These are phyloP conservation scores for Schlechtendalia chinensis DNA, from an alignment of 1,140 invertebrate species.

Conservation along the genomic window DNA sequence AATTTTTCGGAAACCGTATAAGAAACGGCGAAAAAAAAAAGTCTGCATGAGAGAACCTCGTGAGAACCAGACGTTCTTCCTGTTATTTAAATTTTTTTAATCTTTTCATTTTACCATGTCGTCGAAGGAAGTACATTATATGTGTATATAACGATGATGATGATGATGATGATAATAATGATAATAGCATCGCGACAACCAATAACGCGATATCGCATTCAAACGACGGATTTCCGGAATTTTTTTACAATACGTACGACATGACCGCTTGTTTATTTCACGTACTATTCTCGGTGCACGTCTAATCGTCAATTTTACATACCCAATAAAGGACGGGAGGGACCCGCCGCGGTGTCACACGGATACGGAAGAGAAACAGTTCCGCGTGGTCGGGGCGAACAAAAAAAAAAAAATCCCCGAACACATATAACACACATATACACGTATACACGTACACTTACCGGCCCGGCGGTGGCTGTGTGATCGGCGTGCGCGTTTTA, in stretches of 20 bases:
- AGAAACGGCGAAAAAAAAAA: conserved; percentile 18
- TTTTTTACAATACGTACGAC: background rate
- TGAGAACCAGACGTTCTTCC: conserved; percentile 23
- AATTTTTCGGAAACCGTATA: background rate
- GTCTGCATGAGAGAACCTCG: background rate
- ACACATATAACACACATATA: background rate
- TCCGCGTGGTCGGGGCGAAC: background rate
- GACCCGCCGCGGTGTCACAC: background rate
- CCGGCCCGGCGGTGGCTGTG: background rate
- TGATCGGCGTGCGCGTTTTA: conserved; percentile 28
- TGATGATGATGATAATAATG: too few species aligned
- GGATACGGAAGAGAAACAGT: conserved; percentile 2
- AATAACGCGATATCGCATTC: conserved; percentile 8
- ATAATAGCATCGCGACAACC: background rate
- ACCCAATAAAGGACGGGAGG: background rate
- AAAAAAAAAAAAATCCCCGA: background rate
- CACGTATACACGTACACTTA: too few species aligned
- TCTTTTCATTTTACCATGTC: background rate
- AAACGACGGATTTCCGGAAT: conserved; percentile 41
- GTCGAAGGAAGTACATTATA: background rate
- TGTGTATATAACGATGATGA: background rate
- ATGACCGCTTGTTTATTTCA: background rate
- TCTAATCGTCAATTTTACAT: conserved; percentile 28
- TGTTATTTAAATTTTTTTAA: background rate
- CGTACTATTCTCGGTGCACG: conserved; percentile 19